A percentile compares a stretch with the other conserved stretches of the same genome.
These are phyloP conservation scores for Alviniconcha marisindica DNA, from an alignment of 1,140 invertebrate genomes.

Conservation along the genomic window DNA sequence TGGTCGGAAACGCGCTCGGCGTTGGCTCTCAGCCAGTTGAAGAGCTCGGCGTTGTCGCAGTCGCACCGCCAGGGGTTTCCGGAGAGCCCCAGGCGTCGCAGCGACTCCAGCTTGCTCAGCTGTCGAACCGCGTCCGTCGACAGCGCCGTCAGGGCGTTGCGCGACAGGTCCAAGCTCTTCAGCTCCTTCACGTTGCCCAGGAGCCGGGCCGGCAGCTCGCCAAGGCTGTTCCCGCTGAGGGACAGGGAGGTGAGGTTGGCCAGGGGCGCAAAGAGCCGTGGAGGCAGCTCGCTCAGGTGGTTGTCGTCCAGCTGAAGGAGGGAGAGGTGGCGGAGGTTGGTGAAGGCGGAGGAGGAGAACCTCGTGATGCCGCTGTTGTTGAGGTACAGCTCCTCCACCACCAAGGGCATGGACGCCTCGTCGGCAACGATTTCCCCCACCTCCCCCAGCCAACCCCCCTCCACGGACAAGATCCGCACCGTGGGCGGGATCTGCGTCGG, in stretches of 20 bases:
- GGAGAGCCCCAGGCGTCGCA: not conserved
- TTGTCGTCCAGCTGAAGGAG: conserved; percentile 12
- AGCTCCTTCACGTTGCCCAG: not conserved
- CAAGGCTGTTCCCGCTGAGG: conserved; percentile 14
- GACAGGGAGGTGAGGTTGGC: conserved; percentile 15
- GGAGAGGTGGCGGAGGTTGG: not conserved
- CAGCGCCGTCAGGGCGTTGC: not conserved
- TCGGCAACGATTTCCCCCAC: not conserved
- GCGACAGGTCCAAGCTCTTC: conserved; percentile 9
- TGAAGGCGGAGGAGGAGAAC: not conserved
- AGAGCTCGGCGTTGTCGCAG: conserved; percentile 13
- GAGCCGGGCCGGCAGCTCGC: not conserved
- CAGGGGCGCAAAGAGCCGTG: not conserved
- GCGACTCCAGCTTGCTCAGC: not conserved
- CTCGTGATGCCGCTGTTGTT: conserved; percentile 13
- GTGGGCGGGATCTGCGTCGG: not conserved
- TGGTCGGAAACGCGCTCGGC: not conserved
- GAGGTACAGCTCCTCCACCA: conserved; percentile 23
- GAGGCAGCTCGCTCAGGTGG: conserved; percentile 12
- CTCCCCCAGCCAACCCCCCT: not conserved
- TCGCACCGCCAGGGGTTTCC: conserved; percentile 26
- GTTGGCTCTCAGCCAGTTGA: conserved; percentile 29
- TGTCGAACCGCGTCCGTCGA: not conserved
- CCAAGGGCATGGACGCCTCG: not conserved
- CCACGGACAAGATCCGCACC: not conserved